Evolutionary conservation across 2,113 vertebrate species (phyloP).

Genomic region (Ciconia stormi): DNA sequence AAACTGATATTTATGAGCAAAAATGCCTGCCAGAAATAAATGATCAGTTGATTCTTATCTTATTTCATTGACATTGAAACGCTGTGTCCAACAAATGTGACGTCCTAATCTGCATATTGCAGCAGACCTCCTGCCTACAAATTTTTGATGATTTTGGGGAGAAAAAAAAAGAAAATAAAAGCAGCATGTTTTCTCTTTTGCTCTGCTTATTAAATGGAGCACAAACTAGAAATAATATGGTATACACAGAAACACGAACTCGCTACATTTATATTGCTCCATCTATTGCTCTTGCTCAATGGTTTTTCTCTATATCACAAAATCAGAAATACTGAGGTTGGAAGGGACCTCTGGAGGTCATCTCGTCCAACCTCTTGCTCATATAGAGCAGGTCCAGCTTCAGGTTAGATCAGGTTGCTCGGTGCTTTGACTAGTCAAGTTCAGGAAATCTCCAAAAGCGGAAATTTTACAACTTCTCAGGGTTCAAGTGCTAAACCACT

Average conservation of each 20-base stretch:
- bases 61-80: background rate
- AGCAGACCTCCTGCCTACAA: background rate
- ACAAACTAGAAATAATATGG: background rate
- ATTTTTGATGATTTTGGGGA: background rate
- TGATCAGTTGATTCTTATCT: background rate
- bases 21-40: background rate
- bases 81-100: background rate
- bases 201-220: background rate
- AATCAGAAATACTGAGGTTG: background rate
- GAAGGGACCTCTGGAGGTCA: background rate
- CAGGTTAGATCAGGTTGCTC: background rate
- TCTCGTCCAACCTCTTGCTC: background rate
- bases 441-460: background rate
- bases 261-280: background rate
- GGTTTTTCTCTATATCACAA: background rate
- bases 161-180: background rate
- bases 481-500: background rate
- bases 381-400: background rate
- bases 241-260: background rate
- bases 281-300: background rate
- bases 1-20: background rate
- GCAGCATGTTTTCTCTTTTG: background rate
- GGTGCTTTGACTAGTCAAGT: background rate
- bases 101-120: background rate
- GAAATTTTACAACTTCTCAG: background rate